Evolutionary conservation across 2,797 vertebrate genomes (phyloP), one percentile per base, ranked within the genome.

Genomic region (Helicolenus hilgendorfi): DNA sequence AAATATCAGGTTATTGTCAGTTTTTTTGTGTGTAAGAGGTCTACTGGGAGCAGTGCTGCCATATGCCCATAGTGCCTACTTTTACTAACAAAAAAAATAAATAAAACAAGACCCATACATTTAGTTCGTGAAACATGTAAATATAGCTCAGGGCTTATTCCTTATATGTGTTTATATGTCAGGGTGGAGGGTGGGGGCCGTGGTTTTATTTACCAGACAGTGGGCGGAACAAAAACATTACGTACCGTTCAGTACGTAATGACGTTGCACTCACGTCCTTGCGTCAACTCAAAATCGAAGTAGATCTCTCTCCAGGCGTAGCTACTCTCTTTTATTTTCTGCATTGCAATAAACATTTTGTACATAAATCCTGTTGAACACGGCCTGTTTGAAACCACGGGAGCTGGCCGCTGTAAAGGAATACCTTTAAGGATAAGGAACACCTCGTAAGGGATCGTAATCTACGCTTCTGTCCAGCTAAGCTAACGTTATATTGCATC

Each of bases 271-370:
- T 38, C 56, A 96, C 97, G 96, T 96, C 94, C 94, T 91, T 94
- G 96, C 97, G 96, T 96, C 93, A 96, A 94, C 91, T 96, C 93
- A 94, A 95, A 96, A 96, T 94, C 96, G 94, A 95, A 97, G 95
- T 96, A 93, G 92, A 95, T 96, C 94, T 96, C 95, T 93, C 95
- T 93, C 91, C 92, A 95, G 95, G 94, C 95, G 94, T 94, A 41
- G 38, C 38, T 41, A 92, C 94, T 93, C 94, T 96, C 91, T 90
- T 45, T 84, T 94, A 93, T 96, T 95, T 94, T 96, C 89, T 95
- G 91, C 95, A 95, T 90, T 94, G 91, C 91, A 94, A 92, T 90
- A 94, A 93, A 90, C 90, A 90, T 81, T 93, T 91, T 95, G 90
- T 95, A 94, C 84, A 92, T 82, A 94, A 62, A 73, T 89, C 87